Conservation (phyloP, 30 jellyfish, hydroid and myxozoan species). For the Rhopilema esculentum region DNA sequence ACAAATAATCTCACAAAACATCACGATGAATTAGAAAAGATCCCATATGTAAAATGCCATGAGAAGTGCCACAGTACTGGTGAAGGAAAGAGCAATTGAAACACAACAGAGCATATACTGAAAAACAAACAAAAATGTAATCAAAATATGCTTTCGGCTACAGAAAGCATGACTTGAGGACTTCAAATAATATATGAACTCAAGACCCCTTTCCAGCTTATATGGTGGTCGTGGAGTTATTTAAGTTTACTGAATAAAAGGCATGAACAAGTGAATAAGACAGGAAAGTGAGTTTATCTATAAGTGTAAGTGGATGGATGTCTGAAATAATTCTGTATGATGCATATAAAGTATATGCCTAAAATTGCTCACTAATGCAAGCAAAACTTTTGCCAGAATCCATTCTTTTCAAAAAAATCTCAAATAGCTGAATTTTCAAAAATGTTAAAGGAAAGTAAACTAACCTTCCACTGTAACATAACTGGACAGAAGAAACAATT, state of each 20-base stretch:
- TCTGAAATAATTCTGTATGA: neutral
- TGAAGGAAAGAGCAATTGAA: neutral
- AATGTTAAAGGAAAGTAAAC: neutral
- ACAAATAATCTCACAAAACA: slow-evolving; percentile 45
- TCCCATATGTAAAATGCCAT: slow-evolving; percentile 53
- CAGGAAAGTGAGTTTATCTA: neutral
- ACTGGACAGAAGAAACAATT: neutral
- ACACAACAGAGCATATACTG: slow-evolving; percentile 5
- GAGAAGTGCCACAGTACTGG: slow-evolving; percentile 11
- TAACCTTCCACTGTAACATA: neutral
- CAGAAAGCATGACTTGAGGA: neutral
- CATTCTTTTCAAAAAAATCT: neutral
- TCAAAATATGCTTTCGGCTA: neutral
- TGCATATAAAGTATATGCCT: neutral
- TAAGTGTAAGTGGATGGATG: neutral
- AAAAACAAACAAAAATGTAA: neutral
- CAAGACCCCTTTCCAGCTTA: neutral
- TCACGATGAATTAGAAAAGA: slow-evolving; percentile 22
- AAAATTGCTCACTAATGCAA: neutral
- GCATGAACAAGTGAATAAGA: neutral
- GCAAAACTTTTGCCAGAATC: neutral
- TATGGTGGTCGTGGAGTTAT: neutral
- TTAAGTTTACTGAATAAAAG: neutral
- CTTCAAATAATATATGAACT: neutral
- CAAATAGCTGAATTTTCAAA: neutral